Conservation (phyloP, 2,888 invertebrate species). For the Sialis lutaria region DNA sequence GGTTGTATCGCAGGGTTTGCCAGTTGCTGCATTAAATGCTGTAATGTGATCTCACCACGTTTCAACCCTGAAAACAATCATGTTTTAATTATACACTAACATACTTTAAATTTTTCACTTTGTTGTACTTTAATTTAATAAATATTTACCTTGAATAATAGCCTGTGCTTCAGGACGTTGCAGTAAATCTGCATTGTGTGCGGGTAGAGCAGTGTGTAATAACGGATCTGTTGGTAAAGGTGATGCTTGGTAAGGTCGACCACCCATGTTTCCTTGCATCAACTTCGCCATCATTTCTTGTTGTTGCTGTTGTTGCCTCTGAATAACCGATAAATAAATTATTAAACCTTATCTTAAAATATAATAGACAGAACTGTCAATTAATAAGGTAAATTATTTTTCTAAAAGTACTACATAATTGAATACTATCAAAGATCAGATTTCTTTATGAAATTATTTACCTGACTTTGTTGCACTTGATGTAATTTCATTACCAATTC, state of each 20-base stretch:
- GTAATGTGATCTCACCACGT: constrained; percentile 58
- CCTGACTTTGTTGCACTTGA: constrained; percentile 28
- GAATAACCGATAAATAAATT: neutral
- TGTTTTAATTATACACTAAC: neutral
- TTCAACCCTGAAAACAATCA: constrained; percentile 38
- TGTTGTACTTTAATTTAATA: neutral
- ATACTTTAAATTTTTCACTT: neutral
- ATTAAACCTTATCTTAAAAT: too few species aligned
- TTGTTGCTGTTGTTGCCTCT: constrained; percentile 17
- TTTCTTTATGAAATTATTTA: neutral
- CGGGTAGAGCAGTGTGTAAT: constrained; percentile 24
- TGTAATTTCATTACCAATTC: constrained; percentile 30
- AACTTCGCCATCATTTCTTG: constrained; percentile 25
- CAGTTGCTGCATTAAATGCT: constrained; percentile 59
- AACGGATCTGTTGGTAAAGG: constrained; percentile 24
- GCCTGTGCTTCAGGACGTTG: constrained; percentile 62
- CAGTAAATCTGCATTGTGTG: constrained; percentile 42
- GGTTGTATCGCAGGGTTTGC: constrained; percentile 55
- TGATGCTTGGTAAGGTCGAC: constrained; percentile 16
- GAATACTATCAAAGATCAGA: too few species aligned
- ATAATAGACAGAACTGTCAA: too few species aligned
- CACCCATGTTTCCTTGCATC: constrained; percentile 16
- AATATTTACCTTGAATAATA: constrained; percentile 45
- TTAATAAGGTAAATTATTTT: too few species aligned
- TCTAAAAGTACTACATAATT: too few species aligned